Base-by-base conservation (phyloP, 2,797 vertebrate species). In the Avahi laniger region DNA sequence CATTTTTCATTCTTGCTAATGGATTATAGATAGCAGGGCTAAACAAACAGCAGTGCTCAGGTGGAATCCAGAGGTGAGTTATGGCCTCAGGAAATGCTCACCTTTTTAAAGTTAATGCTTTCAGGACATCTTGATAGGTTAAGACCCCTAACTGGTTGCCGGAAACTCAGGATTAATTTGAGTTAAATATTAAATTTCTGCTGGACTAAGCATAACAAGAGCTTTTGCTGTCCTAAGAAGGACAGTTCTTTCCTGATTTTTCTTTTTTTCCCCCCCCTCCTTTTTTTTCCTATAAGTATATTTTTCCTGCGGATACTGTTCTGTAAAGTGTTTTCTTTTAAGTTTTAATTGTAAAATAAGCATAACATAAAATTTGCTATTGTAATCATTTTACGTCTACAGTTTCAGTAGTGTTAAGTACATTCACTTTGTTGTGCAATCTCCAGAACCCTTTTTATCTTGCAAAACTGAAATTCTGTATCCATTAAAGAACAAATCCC, bases 1-100 rank as follows among this genome's bases (percentile, higher is more conserved):
- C 41, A 7, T 63, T 89, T 79, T 38, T 97, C 63, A 63, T 67
- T 75, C n/a, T 75, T 14, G 30, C 76, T 86, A 81, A 59, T 96
- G 95, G 82, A 43, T 63, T n/a, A 1, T 17, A 43, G 96, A 92
- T 38, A 84, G 82, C 15, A 48, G 20, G 43, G 79, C 52, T 67
- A 67, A 94, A 48, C 38, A 54, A 95, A 90, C 18, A 65, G 8
- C 48, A 28, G 18, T 17, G 8, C 61, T 30, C 13, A 2, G 20
- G 70, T 46, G 13, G 59, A 18, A 22, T 12, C 33, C 79, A 38
- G 69, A 24, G 61, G 26, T 67, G 72, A 82, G 57, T 38, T 52
- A 2, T 3, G 33, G 65, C 57, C 69, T 59, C 15, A 18, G 48
- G 11, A 43, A 30, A 8, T 28, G 38, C 41, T n/a, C 69, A 75